Conservation (phyloP, 2,113 vertebrate species). For the Hyla sarda region DNA sequence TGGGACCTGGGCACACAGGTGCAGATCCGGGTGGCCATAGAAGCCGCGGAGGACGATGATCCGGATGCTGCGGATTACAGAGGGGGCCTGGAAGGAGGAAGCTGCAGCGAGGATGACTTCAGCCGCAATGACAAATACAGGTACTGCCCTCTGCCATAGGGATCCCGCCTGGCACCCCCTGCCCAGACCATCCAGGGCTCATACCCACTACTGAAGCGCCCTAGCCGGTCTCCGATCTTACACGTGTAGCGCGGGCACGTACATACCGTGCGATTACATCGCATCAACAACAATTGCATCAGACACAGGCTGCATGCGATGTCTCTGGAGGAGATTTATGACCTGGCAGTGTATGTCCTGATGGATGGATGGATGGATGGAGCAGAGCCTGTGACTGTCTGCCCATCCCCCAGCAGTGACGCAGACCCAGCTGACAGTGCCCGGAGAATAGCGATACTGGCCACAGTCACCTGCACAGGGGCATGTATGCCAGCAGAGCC, state of each 20-base stretch:
- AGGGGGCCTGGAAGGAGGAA: conserved; percentile 70
- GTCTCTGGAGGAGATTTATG: not conserved
- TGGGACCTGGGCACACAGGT: conserved; percentile 77
- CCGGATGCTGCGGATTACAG: conserved; percentile 61
- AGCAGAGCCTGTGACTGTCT: conserved; percentile 27
- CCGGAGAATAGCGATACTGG: conserved; percentile 6
- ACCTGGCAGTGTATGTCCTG: not conserved
- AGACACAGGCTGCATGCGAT: not conserved
- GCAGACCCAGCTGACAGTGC: conserved; percentile 44
- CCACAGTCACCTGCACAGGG: not conserved
- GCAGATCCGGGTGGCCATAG: conserved; percentile 80
- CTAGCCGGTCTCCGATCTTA: not conserved
- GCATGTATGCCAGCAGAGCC: not conserved
- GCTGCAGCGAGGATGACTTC: conserved; percentile 85
- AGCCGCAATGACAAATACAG: conserved; percentile 79
- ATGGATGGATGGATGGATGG: too few species aligned
- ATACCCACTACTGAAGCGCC: not conserved
- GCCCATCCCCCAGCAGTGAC: conserved; percentile 44
- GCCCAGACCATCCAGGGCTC: too few species aligned
- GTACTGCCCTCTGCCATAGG: conserved; percentile 63
- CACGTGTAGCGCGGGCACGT: not conserved
- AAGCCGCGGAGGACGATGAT: conserved; percentile 81
- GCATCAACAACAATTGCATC: not conserved
- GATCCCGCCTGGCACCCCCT: too few species aligned
- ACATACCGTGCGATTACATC: not conserved